These are phyloP conservation scores for Ceyx cyanopectus DNA, from an alignment of 2,113 vertebrate species.

Conservation along the genomic window DNA sequence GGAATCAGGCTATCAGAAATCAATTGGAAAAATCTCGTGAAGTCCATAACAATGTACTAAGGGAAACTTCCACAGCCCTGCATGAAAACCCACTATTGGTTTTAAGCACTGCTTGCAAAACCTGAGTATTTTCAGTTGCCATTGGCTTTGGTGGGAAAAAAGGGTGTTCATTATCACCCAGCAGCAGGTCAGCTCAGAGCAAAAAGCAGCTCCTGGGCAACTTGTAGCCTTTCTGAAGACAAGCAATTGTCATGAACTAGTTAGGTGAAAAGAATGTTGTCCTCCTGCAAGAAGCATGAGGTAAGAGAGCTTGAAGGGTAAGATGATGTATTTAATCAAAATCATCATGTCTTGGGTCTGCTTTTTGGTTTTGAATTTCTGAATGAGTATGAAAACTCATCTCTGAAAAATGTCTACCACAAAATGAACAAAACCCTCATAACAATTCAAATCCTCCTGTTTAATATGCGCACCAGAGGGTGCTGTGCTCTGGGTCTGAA, in stretches of 20 bases:
- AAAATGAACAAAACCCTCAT: conserved; percentile 32
- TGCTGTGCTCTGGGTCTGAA: conserved; percentile 63
- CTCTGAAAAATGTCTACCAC: conserved; percentile 57
- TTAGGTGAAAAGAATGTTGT: not conserved
- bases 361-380: conserved; percentile 42
- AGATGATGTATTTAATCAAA: conserved; percentile 33
- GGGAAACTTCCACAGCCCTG: not conserved
- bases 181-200: not conserved
- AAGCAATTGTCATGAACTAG: not conserved
- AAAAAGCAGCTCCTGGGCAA: not conserved
- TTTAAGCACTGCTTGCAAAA: not conserved
- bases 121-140: not conserved
- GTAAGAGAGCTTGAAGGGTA: not conserved
- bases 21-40: not conserved
- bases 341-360: conserved; percentile 2
- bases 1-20: not conserved
- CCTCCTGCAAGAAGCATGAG: not conserved
- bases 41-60: not conserved
- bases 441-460: conserved; percentile 39
- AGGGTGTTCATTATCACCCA: not conserved
- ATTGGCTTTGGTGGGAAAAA: not conserved
- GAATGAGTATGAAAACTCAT: conserved; percentile 51
- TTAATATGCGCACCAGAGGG: conserved; percentile 69
- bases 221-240: not conserved
- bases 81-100: not conserved